Conservation (phyloP, 2,888 invertebrate species). For the Allolobophora icterica region DNA sequence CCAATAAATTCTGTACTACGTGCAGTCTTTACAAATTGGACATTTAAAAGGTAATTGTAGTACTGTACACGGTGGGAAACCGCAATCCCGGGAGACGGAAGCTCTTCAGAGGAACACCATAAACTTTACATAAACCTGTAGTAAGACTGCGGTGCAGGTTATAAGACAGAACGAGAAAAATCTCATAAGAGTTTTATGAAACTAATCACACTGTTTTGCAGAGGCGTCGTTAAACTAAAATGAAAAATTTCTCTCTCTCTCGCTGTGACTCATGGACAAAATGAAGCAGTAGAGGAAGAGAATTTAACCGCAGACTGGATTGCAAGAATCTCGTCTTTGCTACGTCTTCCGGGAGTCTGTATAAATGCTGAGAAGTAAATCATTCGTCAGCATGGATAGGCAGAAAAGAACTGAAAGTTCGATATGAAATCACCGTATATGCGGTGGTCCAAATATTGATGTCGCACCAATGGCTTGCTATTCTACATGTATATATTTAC, state of each 20-base stretch:
- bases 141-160: neutral
- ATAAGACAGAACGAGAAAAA: constrained; percentile 9
- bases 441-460: neutral
- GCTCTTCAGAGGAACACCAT: neutral
- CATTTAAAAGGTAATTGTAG: constrained; percentile 17
- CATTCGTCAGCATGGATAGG: neutral
- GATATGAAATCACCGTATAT: neutral
- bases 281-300: neutral
- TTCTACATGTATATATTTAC: neutral
- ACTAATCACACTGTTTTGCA: neutral
- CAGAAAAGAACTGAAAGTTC: rapidly evolving
- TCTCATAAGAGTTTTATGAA: neutral
- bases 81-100: neutral
- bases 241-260: neutral
- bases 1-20: constrained; percentile 17
- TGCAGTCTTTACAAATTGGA: neutral
- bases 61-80: neutral
- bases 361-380: neutral
- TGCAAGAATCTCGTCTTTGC: neutral
- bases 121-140: neutral
- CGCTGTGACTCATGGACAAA: neutral
- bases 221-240: neutral
- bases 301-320: neutral
- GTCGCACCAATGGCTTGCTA: neutral
- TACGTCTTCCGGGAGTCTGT: neutral